These are phyloP conservation scores for Allacma fusca DNA, from an alignment of 2,888 invertebrate genomes.

Conservation along the genomic window DNA sequence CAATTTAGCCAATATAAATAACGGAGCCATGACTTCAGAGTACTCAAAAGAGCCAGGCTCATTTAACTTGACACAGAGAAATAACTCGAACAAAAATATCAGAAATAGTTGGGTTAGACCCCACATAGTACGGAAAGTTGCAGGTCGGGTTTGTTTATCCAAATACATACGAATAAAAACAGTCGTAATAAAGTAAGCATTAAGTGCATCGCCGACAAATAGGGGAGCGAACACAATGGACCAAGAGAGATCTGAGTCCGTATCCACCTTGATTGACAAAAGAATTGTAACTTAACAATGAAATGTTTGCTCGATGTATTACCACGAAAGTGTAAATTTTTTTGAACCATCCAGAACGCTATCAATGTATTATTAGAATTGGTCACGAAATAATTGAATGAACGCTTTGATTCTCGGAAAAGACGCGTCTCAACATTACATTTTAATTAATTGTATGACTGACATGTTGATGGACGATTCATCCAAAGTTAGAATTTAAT, in stretches of 20 bases:
- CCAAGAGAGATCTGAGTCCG: slow-evolving; percentile 73
- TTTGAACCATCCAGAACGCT: too few relatives aligned
- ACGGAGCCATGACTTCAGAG: slow-evolving; percentile 90
- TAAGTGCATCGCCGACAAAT: slow-evolving; percentile 89
- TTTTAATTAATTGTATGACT: too few relatives aligned
- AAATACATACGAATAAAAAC: slow-evolving; percentile 91
- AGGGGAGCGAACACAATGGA: slow-evolving; percentile 90
- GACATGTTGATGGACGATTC: too few relatives aligned
- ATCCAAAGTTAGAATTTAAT: too few relatives aligned
- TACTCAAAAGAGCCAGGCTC: slow-evolving; percentile 83
- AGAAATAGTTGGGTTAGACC: slow-evolving; percentile 82
- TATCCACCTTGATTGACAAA: slow-evolving; percentile 80
- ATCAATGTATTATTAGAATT: too few relatives aligned
- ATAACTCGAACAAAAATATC: slow-evolving; percentile 88
- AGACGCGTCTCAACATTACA: too few relatives aligned
- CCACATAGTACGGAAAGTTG: slow-evolving; percentile 79
- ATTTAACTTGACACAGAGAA: slow-evolving; percentile 85
- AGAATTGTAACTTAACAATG: slow-evolving; percentile 86
- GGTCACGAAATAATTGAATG: too few relatives aligned
- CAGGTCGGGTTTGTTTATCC: slow-evolving; percentile 67
- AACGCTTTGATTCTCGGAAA: too few relatives aligned
- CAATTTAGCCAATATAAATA: slow-evolving; percentile 87
- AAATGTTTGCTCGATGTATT: too few relatives aligned
- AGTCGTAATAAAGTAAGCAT: slow-evolving; percentile 93
- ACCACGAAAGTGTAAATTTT: too few relatives aligned